These are phyloP conservation scores for Trissolcus brochymenae DNA, from an alignment of 2,888 invertebrate genomes.

Conservation along the genomic window DNA sequence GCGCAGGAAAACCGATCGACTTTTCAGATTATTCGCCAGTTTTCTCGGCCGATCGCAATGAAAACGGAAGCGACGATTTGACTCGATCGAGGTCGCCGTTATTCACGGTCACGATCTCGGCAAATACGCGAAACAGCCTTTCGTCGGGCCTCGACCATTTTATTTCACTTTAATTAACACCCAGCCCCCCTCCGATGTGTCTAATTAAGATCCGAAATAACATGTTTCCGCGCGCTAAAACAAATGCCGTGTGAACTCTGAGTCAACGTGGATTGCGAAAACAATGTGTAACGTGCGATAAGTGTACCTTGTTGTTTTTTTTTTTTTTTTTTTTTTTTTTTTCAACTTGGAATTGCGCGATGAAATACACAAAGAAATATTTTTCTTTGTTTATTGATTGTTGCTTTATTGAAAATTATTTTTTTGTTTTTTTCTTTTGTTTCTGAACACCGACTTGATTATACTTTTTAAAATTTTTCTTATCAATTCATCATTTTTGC, in stretches of 20 bases:
- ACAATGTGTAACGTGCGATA: constrained; percentile 30
- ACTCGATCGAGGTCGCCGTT: constrained; percentile 24
- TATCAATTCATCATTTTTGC: too few relatives aligned
- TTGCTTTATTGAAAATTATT: too few relatives aligned
- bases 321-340: too few relatives aligned
- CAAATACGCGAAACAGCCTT: constrained; percentile 27
- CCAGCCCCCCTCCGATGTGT: constrained; percentile 3
- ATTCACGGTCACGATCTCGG: constrained; percentile 43
- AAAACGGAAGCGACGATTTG: constrained; percentile 22
- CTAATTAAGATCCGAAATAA: constrained; percentile 45
- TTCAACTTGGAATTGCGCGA: too few relatives aligned
- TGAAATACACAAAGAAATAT: too few relatives aligned
- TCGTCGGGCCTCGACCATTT: constrained; percentile 20
- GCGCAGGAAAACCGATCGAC: too few relatives aligned
- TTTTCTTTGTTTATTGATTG: too few relatives aligned
- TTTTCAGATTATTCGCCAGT: not conserved
- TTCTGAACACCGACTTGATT: too few relatives aligned
- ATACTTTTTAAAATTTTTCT: too few relatives aligned
- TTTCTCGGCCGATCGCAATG: too few relatives aligned
- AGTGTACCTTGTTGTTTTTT: too few relatives aligned
- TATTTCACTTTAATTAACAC: constrained; percentile 43
- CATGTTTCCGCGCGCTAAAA: constrained; percentile 1
- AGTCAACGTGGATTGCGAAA: constrained; percentile 26
- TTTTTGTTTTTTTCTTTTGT: too few relatives aligned
- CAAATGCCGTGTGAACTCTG: constrained; percentile 29